These are phyloP conservation scores for Grammomys surdaster DNA, from an alignment of 2,113 vertebrate species.

Conservation along the genomic window DNA sequence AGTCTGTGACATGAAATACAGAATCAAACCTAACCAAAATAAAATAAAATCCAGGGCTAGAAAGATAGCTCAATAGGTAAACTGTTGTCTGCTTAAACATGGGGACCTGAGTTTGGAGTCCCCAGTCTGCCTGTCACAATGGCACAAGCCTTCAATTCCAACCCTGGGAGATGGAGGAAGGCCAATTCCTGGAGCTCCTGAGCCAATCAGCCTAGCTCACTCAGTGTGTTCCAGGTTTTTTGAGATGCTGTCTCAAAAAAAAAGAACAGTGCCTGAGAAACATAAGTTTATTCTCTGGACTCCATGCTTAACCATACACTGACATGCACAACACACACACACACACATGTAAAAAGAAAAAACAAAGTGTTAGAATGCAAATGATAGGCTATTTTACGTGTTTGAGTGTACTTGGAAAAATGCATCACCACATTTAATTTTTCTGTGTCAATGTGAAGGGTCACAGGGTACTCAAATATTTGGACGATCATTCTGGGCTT, in stretches of 20 bases:
- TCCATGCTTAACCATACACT: not conserved
- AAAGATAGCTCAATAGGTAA: not conserved
- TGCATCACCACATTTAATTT: not conserved
- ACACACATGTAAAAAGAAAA: not conserved
- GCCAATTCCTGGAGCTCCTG: not conserved
- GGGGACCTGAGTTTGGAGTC: not conserved
- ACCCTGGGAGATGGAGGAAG: not conserved
- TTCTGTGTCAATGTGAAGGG: not conserved
- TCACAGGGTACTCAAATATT: not conserved
- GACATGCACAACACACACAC: too few relatives aligned
- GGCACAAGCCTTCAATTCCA: not conserved
- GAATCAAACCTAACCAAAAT: constrained; percentile 20
- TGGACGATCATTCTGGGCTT: not conserved
- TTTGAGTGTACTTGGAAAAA: not conserved
- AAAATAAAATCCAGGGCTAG: not conserved
- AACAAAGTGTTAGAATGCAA: not conserved
- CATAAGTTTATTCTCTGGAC: not conserved
- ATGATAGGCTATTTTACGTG: not conserved
- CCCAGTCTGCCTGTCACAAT: too few relatives aligned
- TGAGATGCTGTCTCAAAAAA: not conserved
- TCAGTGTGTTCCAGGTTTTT: not conserved
- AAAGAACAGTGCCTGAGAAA: not conserved
- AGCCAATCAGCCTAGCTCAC: not conserved
- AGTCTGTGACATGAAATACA: not conserved
- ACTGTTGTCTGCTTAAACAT: not conserved